Percentiles rank a stretch among this genome's conserved stretches.
Conservation (phyloP, 2,888 invertebrate genomes). For the Entomobrya proxima region DNA sequence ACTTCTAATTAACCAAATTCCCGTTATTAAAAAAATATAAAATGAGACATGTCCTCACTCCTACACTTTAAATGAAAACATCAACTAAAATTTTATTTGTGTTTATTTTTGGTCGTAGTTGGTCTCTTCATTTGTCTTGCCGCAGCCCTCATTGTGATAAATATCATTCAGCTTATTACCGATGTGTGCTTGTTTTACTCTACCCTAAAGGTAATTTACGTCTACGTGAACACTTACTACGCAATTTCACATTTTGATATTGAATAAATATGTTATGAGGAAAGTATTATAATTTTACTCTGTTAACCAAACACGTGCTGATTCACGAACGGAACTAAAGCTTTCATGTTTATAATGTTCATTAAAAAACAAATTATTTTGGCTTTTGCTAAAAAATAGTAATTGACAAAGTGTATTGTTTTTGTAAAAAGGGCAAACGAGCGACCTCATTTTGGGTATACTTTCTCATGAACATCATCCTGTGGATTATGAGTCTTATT, state of each 20-base stretch:
- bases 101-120: constrained; percentile 31
- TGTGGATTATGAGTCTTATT: constrained; percentile 70
- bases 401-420: not conserved
- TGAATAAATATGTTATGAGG: no score
- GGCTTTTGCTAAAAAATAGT: not conserved
- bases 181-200: constrained; percentile 61
- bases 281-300: no score
- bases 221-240: no score
- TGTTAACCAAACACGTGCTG: no score
- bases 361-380: not conserved
- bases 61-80: no score
- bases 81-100: not conserved
- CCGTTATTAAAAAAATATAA: no score
- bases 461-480: constrained; percentile 62
- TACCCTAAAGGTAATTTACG: constrained; percentile 64
- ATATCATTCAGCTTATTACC: constrained; percentile 60
- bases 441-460: constrained; percentile 60
- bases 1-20: no score
- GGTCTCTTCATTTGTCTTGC: constrained; percentile 69
- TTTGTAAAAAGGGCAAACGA: constrained; percentile 21
- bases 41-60: no score
- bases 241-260: no score
- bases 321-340: not conserved
- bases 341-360: not conserved
- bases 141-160: constrained; percentile 61